Base-by-base conservation (phyloP, 2,113 vertebrate genomes). In the Bubo bubo region DNA sequence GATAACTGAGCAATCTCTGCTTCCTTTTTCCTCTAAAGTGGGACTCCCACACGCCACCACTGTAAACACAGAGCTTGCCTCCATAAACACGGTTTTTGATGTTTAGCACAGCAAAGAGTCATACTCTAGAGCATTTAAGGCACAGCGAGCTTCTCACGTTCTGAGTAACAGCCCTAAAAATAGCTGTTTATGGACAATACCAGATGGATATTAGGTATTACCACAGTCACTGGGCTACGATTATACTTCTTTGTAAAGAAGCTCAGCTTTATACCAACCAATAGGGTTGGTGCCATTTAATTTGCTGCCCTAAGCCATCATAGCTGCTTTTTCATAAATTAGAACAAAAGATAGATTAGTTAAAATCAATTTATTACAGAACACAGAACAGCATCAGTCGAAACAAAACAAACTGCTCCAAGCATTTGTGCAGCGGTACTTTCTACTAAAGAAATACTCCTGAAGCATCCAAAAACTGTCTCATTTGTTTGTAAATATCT, bases 251-350 rank as follows among this genome's bases (percentile, higher is more conserved):
- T 95, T 94, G 59, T 23, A 96, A 93, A 93, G 93, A 93, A 97
- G 95, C 93, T 97, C 94, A 97, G 94, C 85, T 95, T 95, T 64
- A 41, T 62, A 88, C 66, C 55, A 84, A 95, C 91, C 93, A 84
- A 5, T 73, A 81, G 76, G 41, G 64, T 73, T 85, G 86, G 45
- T 85, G 82, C 77, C 75, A 93, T 96, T 97, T 90, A 73, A 95
- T 97, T 96, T 95, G 52, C 87, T 93, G 58, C 37, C 39, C 80
- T 94, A 94, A 90, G 50, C 93, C 80, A 9, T 63, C 45, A 80
- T 93, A 97, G 86, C 88, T 96, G 95, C 91, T 95, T 98, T 97
- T 97, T 91, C 91, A 95, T 93, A 98, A 96, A 97, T 96, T 95
- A 89, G 82, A 97, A 91, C 34, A 70, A 56, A 96, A 86, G 79